A percentile compares a stretch with the other conserved stretches of the same genome.
Conservation (phyloP, 2,113 vertebrate species). For the Galemys pyrenaicus region DNA sequence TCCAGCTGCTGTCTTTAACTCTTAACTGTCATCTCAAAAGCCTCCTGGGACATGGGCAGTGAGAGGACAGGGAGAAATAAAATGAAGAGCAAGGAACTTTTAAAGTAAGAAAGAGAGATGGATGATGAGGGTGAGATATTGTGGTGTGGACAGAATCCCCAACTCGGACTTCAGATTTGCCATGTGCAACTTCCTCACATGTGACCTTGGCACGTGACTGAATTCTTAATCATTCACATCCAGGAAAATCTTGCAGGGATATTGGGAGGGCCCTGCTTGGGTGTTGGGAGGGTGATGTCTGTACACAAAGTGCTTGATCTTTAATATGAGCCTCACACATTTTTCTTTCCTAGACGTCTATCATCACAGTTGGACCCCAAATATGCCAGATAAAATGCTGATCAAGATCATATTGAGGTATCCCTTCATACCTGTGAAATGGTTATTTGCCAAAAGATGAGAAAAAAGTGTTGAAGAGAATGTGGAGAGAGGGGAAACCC, state of each 20-base stretch:
- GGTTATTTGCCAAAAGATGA: not conserved
- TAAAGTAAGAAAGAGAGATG: not conserved
- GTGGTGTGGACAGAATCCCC: fast-evolving
- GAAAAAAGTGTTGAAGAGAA: not conserved
- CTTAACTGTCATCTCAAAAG: not conserved
- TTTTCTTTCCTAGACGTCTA: not conserved
- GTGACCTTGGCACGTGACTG: not conserved
- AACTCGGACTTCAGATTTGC: not conserved
- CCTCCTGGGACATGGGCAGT: too few relatives aligned
- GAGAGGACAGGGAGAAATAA: not conserved
- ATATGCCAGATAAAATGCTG: fast-evolving
- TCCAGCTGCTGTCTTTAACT: not conserved
- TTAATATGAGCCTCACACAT: fast-evolving
- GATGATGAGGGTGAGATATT: fast-evolving
- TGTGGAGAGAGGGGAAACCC: not conserved
- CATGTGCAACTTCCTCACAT: fast-evolving
- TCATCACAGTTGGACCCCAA: not conserved
- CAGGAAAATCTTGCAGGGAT: not conserved
- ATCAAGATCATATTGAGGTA: not conserved
- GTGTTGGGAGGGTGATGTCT: not conserved
- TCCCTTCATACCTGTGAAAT: not conserved
- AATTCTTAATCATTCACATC: not conserved
- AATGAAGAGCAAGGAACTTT: not conserved
- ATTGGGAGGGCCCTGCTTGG: too few relatives aligned
- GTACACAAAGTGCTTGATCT: not conserved